Conservation (phyloP, 2,888 invertebrate species). For the Drosophila incognita region DNA sequence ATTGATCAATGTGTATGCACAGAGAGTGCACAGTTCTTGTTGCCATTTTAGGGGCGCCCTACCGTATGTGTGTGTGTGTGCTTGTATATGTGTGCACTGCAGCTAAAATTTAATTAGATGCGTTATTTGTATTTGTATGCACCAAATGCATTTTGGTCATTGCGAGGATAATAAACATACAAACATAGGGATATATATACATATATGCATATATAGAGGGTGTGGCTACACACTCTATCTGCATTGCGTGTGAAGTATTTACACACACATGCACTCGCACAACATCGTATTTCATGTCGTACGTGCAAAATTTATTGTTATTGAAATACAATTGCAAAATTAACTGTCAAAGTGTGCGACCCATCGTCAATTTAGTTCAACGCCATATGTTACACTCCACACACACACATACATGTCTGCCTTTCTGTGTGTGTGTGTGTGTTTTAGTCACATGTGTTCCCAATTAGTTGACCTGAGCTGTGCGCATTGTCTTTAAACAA, state of each 20-base stretch:
- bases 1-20: slow-evolving; percentile 85
- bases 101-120: slow-evolving; percentile 83
- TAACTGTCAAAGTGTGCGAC: slow-evolving; percentile 83
- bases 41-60: slow-evolving; percentile 28
- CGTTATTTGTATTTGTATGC: slow-evolving; percentile 67
- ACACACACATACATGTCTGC: background rate
- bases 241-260: slow-evolving; percentile 48
- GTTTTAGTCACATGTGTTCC: slow-evolving; percentile 41
- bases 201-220: slow-evolving; percentile 16
- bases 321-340: slow-evolving; percentile 84
- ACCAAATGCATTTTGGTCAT: slow-evolving; percentile 54
- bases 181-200: background rate
- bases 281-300: slow-evolving; percentile 75
- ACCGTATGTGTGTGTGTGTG: slow-evolving; percentile 19
- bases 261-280: slow-evolving; percentile 24
- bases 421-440: background rate
- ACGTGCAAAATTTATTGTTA: slow-evolving; percentile 82
- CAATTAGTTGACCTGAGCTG: slow-evolving; percentile 54
- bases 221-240: slow-evolving; percentile 42
- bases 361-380: slow-evolving; percentile 65
- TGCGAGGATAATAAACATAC: slow-evolving; percentile 4
- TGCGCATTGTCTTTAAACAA: slow-evolving; percentile 42
- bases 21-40: slow-evolving; percentile 46
- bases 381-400: slow-evolving; percentile 65
- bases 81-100: slow-evolving; percentile 34